These are phyloP conservation scores for Baccha elongata DNA, from an alignment of 2,888 invertebrate genomes.

Conservation along the genomic window DNA sequence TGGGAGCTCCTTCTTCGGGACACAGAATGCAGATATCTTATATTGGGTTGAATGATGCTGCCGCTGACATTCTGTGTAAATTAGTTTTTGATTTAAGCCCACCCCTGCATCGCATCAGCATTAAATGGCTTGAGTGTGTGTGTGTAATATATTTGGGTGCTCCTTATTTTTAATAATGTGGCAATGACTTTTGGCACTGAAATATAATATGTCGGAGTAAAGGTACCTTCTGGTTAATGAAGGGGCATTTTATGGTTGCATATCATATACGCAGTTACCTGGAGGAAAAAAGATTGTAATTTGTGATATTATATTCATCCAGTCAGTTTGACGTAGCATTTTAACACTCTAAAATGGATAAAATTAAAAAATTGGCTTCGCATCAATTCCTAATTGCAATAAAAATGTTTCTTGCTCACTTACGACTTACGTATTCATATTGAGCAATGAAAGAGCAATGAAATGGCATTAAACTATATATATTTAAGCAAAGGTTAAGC, in stretches of 20 bases:
- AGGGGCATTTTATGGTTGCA: constrained; percentile 6
- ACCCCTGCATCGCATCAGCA: constrained; percentile 9
- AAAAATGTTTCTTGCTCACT: no score
- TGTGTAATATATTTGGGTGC: constrained; percentile 9
- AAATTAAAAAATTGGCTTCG: no score
- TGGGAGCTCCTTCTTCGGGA: neutral
- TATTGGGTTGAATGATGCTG: constrained; percentile 29
- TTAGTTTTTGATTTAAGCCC: constrained; percentile 69
- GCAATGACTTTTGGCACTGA: constrained; percentile 28
- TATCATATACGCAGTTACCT: no score
- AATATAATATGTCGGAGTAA: constrained; percentile 30
- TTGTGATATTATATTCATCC: no score
- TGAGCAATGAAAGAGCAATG: no score
- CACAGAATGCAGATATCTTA: constrained; percentile 31
- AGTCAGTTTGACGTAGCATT: no score
- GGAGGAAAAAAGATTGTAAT: no score
- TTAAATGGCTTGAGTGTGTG: constrained; percentile 2
- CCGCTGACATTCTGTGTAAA: constrained; percentile 58
- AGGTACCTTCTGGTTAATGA: constrained; percentile 33
- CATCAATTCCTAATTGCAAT: no score
- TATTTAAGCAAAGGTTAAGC: no score
- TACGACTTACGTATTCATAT: no score
- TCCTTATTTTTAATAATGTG: constrained; percentile 47
- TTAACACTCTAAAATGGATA: no score
- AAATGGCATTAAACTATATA: no score